phyloP scores from a whole-genome alignment of 2,888 invertebrate species.

The Microchrysa polita region DNA sequence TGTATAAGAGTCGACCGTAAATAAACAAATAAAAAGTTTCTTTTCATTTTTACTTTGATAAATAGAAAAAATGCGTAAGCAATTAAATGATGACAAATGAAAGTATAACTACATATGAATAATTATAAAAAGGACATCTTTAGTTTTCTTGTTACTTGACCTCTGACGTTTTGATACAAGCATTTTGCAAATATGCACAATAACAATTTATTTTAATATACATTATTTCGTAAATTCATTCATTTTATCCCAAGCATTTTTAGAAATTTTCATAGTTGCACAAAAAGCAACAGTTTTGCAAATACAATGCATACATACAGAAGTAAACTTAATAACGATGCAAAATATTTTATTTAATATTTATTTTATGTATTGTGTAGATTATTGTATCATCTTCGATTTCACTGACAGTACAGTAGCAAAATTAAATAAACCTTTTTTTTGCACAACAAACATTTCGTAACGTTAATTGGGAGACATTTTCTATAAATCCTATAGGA shows the following conservation, averaged over 20 bases:
- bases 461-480: too few species aligned
- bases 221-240: neutral
- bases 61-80: constrained; percentile 1
- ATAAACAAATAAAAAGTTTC: neutral
- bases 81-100: constrained; percentile 8
- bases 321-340: constrained; percentile 32
- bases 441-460: too few species aligned
- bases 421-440: too few species aligned
- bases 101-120: constrained; percentile 6
- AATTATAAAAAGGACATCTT: constrained; percentile 13
- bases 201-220: constrained; percentile 7
- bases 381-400: neutral
- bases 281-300: constrained; percentile 42
- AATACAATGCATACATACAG: constrained; percentile 31
- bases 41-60: neutral
- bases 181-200: constrained; percentile 23
- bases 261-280: constrained; percentile 29
- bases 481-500: too few species aligned
- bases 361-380: constrained; percentile 1
- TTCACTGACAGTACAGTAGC: too few species aligned
- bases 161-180: constrained; percentile 18
- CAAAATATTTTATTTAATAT: neutral
- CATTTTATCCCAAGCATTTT: constrained; percentile 26
- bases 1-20: constrained; percentile 6
- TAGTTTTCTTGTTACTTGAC: neutral